Conservation (phyloP, 2,113 vertebrate species). For the Porphyrio hochstetteri region DNA sequence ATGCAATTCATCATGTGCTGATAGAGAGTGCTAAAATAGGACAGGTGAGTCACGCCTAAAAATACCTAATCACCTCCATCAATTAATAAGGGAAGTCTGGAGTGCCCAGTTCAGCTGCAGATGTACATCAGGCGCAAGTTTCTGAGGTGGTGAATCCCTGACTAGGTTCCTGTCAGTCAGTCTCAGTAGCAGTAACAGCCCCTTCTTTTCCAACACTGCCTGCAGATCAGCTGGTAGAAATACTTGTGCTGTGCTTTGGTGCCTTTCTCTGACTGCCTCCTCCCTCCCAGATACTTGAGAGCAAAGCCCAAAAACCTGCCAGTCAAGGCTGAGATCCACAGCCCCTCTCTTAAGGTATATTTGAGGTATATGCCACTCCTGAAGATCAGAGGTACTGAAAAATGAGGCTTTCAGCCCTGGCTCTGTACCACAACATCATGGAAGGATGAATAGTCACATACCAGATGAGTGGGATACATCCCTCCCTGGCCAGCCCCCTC, state of each 20-base stretch:
- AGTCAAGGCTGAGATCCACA: not conserved
- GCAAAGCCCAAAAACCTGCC: not conserved
- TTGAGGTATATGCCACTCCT: not conserved
- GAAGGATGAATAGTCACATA: not conserved
- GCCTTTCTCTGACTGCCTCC: not conserved
- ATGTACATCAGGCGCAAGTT: rapidly evolving
- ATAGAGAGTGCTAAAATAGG: slow-evolving; percentile 5
- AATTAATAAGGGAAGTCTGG: not conserved
- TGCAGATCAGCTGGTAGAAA: not conserved
- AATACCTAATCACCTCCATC: not conserved
- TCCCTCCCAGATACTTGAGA: rapidly evolving
- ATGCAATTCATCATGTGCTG: not conserved
- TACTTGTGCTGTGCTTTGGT: not conserved
- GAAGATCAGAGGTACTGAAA: not conserved
- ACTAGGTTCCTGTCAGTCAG: not conserved
- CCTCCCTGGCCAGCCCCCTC: not conserved
- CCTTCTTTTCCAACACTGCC: not conserved
- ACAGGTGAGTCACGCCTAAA: slow-evolving; percentile 3
- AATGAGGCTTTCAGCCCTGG: not conserved
- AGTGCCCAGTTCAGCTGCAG: not conserved
- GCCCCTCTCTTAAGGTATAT: not conserved
- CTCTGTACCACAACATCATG: not conserved
- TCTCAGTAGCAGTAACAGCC: not conserved
- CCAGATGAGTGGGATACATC: not conserved
- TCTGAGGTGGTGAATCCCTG: not conserved